Evolutionary conservation across 2,888 invertebrate species (phyloP).

Genomic region (Strigamia maritima): DNA sequence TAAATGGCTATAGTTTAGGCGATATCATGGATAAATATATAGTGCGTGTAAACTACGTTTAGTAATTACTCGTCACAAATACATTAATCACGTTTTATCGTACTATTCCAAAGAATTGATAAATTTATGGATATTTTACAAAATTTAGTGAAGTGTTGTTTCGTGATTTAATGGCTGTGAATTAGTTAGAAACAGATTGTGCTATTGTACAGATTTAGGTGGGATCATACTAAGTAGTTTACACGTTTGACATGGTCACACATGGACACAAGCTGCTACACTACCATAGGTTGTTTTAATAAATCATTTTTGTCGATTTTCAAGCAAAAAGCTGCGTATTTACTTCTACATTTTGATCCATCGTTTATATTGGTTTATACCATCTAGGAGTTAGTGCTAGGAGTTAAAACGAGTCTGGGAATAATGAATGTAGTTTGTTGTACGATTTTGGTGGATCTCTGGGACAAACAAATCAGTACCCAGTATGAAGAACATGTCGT

Average conservation of each 20-base stretch:
- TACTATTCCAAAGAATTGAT: neutral
- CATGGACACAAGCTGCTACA: too few relatives aligned
- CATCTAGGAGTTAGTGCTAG: neutral
- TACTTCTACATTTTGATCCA: too few relatives aligned
- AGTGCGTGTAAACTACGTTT: too few relatives aligned
- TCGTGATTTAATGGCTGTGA: neutral
- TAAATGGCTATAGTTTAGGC: too few relatives aligned
- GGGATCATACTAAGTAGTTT: too few relatives aligned
- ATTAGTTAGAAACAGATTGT: neutral
- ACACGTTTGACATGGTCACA: too few relatives aligned
- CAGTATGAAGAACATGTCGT: neutral
- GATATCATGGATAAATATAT: too few relatives aligned
- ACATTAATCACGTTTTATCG: neutral
- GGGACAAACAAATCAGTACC: neutral
- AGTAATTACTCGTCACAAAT: too few relatives aligned
- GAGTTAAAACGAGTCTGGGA: neutral
- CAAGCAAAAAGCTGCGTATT: too few relatives aligned
- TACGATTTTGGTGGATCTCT: neutral
- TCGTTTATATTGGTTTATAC: too few relatives aligned
- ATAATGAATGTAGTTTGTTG: neutral
- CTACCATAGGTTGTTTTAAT: too few relatives aligned
- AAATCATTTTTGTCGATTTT: too few relatives aligned
- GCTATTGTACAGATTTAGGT: neutral
- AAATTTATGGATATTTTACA: neutral
- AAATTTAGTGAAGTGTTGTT: neutral